A percentile compares a stretch with the other conserved stretches of the same genome.
Conservation (phyloP, 2,113 vertebrate species). For the Siphamia tubifer region DNA sequence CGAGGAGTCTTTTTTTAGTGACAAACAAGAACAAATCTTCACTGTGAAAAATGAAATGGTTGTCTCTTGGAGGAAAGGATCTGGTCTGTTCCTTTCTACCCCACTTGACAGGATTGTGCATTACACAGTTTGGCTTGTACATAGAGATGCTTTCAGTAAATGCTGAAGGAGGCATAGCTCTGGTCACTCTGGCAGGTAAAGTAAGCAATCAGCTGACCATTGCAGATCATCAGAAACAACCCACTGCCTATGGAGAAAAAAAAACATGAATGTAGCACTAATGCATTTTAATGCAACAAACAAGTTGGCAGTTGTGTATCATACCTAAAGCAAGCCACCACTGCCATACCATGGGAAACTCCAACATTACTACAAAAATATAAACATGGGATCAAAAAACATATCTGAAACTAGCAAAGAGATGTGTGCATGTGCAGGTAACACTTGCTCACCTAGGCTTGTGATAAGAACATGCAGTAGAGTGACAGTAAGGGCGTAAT, state of each 20-base stretch:
- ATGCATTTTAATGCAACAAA: background rate
- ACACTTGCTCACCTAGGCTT: slow-evolving; percentile 72
- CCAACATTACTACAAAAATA: slow-evolving; percentile 81
- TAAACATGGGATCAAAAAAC: too few species aligned
- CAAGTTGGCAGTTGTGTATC: background rate
- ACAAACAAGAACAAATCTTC: slow-evolving; percentile 13
- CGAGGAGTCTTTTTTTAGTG: background rate
- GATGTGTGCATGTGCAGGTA: background rate
- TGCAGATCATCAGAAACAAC: slow-evolving; percentile 81
- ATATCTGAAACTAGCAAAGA: too few species aligned
- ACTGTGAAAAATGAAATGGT: slow-evolving; percentile 5
- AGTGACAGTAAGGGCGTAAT: slow-evolving; percentile 85
- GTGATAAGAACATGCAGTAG: slow-evolving; percentile 83
- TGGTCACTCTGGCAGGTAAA: slow-evolving; percentile 73
- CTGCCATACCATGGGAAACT: slow-evolving; percentile 85
- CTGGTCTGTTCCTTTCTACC: slow-evolving; percentile 2
- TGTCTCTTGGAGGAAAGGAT: slow-evolving; percentile 10
- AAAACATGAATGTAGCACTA: background rate
- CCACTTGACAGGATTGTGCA: background rate
- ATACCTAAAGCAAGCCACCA: slow-evolving; percentile 90
- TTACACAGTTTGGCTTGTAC: background rate
- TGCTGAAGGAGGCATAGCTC: slow-evolving; percentile 60
- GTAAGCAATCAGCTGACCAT: slow-evolving; percentile 79
- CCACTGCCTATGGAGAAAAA: slow-evolving; percentile 64
- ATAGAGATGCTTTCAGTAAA: slow-evolving; percentile 44